A percentile compares a stretch with the other conserved stretches of the same genome.
phyloP scores from a whole-genome alignment of 1,140 invertebrate genomes.

The Drosophila rhopaloa region DNA sequence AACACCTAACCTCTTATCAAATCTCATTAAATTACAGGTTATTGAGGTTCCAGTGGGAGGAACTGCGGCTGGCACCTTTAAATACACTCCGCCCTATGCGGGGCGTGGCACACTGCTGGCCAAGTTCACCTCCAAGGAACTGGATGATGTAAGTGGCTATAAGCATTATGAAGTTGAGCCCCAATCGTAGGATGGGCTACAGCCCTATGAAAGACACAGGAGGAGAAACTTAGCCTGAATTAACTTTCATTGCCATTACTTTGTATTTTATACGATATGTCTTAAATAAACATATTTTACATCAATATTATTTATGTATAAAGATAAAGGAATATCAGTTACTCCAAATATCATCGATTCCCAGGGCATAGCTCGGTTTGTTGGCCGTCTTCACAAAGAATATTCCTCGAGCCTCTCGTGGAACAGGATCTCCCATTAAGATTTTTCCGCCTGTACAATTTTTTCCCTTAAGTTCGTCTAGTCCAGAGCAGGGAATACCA shows the following conservation, averaged over 20 bases:
- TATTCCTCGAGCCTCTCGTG: conserved; percentile 85
- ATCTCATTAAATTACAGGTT: conserved; percentile 44
- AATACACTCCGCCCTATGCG: conserved; percentile 89
- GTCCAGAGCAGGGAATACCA: conserved; percentile 87
- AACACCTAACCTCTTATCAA: too few relatives aligned
- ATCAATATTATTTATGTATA: conserved; percentile 14
- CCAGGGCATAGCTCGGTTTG: conserved; percentile 86
- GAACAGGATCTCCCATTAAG: conserved; percentile 87
- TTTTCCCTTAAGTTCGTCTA: conserved; percentile 86
- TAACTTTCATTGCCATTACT: not conserved
- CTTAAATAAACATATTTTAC: conserved; percentile 18
- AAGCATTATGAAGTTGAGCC: conserved; percentile 82
- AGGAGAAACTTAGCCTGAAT: not conserved
- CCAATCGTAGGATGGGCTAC: conserved; percentile 73
- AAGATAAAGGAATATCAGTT: not conserved
- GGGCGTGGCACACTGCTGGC: conserved; percentile 91
- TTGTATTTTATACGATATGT: conserved; percentile 45
- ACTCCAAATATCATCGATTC: conserved; percentile 54
- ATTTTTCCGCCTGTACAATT: conserved; percentile 85
- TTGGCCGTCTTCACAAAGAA: conserved; percentile 88
- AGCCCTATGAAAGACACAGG: conserved; percentile 26
- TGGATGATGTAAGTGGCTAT: conserved; percentile 94
- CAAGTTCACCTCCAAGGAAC: conserved; percentile 92
- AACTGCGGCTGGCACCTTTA: conserved; percentile 89
- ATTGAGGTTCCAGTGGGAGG: conserved; percentile 87